Percentiles rank a stretch among this genome's conserved stretches.
Evolutionary conservation across 2,888 invertebrate species (phyloP).

Genomic region (Diachrysia chrysitis): DNA sequence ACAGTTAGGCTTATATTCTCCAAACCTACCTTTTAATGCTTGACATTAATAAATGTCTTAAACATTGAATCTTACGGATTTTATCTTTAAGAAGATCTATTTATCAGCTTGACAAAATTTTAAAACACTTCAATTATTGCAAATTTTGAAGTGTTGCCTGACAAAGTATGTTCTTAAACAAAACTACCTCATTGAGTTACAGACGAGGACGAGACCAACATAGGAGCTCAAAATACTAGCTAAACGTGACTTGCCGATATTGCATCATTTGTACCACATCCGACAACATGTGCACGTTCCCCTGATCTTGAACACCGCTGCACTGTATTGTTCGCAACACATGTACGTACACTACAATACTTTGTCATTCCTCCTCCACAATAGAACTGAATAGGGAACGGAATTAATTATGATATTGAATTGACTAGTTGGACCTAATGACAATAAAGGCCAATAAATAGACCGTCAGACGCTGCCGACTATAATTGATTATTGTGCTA

Average conservation of each 20-base stretch:
- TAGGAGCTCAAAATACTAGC: constrained; percentile 71
- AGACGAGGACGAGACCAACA: constrained; percentile 62
- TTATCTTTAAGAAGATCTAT: background rate
- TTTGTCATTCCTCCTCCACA: constrained; percentile 26
- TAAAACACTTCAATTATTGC: constrained; percentile 13
- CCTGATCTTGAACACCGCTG: constrained; percentile 47
- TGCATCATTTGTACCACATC: constrained; percentile 67
- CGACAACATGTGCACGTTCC: constrained; percentile 46
- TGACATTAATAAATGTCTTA: background rate
- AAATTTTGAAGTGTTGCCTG: background rate
- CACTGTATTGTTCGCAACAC: constrained; percentile 20
- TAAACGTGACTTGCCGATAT: constrained; percentile 76
- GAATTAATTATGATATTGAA: constrained; percentile 28
- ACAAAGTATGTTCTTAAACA: constrained; percentile 46
- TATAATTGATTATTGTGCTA: constrained; percentile 2
- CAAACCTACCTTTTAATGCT: background rate
- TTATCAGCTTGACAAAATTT: background rate
- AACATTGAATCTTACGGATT: background rate
- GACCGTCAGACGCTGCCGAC: background rate
- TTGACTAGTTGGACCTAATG: constrained; percentile 20
- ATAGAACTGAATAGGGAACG: constrained; percentile 1
- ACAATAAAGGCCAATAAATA: constrained; percentile 28
- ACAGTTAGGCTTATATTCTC: background rate
- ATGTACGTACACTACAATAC: constrained; percentile 24
- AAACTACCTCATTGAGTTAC: constrained; percentile 57